Evolutionary conservation across 2,888 invertebrate genomes (phyloP).

Genomic region (Trichogramma evanescens): DNA sequence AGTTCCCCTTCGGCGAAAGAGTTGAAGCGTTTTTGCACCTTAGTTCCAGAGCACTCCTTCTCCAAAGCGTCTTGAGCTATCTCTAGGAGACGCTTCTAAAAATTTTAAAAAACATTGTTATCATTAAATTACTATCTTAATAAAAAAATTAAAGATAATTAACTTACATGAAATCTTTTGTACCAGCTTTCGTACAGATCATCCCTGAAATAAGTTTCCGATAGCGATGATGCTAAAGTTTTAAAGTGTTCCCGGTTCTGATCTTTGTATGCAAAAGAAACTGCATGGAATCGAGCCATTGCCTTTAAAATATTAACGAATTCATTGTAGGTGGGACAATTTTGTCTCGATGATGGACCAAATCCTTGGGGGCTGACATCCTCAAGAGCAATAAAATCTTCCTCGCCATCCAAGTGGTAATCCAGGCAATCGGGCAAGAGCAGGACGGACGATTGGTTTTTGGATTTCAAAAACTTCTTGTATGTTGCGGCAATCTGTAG

Average conservation of each 20-base stretch:
- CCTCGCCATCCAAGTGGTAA: conserved; percentile 41
- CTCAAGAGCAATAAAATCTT: conserved; percentile 47
- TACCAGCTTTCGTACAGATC: conserved; percentile 34
- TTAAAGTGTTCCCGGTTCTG: conserved; percentile 43
- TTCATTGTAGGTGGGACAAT: conserved; percentile 35
- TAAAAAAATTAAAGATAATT: too few relatives aligned
- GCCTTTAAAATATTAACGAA: conserved; percentile 39
- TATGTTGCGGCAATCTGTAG: conserved; percentile 36
- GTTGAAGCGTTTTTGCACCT: conserved; percentile 54
- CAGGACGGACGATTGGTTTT: conserved; percentile 28
- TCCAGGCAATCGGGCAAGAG: conserved; percentile 38
- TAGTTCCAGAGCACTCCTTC: conserved; percentile 56
- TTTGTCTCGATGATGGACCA: conserved; percentile 35
- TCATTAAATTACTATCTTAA: background rate
- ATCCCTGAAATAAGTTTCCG: conserved; percentile 35
- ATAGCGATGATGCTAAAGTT: conserved; percentile 26
- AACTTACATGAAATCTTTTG: conserved; percentile 36
- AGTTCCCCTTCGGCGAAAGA: conserved; percentile 52
- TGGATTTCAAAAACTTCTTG: conserved; percentile 32
- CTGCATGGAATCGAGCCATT: conserved; percentile 48
- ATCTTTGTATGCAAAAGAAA: conserved; percentile 46
- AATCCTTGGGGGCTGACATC: conserved; percentile 44
- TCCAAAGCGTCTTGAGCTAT: conserved; percentile 59
- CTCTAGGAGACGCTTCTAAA: background rate
- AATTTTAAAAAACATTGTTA: background rate